phyloP scores from a whole-genome alignment of 2,113 vertebrate species.

The Grammomys surdaster region DNA sequence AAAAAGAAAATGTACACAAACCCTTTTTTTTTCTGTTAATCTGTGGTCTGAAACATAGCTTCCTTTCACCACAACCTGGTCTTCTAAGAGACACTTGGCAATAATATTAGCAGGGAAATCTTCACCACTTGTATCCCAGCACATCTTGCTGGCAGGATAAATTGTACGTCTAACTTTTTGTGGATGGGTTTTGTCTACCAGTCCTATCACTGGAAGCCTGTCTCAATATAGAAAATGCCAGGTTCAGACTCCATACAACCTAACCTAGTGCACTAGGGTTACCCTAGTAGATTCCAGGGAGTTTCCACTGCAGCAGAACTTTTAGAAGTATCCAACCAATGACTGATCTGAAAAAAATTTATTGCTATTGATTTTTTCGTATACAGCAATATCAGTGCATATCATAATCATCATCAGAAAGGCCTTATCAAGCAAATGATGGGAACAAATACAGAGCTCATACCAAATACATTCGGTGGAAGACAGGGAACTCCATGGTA shows the following conservation, averaged over 20 bases:
- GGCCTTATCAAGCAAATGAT: not conserved
- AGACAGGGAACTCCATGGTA: rapidly evolving
- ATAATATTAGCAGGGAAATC: not conserved
- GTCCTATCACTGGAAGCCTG: not conserved
- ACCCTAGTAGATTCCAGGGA: not conserved
- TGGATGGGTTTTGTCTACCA: not conserved
- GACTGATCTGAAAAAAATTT: not conserved
- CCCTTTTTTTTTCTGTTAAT: not conserved
- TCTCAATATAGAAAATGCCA: not conserved
- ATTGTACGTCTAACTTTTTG: not conserved
- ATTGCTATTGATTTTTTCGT: not conserved
- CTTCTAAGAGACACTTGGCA: not conserved
- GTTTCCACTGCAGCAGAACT: too few species aligned
- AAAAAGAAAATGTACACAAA: not conserved
- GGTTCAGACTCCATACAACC: not conserved
- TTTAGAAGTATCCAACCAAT: not conserved
- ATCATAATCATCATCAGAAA: not conserved
- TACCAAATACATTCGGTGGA: not conserved
- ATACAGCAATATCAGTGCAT: not conserved
- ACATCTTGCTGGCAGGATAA: not conserved
- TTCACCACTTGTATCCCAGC: rapidly evolving
- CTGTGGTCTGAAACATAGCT: not conserved
- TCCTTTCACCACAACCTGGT: not conserved
- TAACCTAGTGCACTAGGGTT: not conserved
- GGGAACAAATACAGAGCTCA: not conserved